phyloP scores from a whole-genome alignment of 2,113 vertebrate species.

The Nicator chloris region DNA sequence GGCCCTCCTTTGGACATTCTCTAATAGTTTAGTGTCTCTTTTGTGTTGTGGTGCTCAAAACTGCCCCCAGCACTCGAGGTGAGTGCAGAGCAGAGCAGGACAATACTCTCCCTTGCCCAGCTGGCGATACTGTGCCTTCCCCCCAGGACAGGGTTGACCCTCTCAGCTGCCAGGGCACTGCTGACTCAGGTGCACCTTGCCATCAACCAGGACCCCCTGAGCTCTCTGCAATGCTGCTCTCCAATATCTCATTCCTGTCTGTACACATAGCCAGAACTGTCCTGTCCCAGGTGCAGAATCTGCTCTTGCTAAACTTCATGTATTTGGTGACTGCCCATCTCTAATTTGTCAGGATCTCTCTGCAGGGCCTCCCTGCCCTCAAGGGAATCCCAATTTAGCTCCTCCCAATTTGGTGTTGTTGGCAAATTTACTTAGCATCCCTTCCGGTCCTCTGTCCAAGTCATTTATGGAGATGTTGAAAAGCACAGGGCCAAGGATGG shows the following conservation, averaged over 20 bases:
- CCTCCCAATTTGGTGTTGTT: not conserved
- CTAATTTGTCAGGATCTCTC: not conserved
- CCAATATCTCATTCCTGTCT: not conserved
- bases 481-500: not conserved
- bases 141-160: not conserved
- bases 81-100: not conserved
- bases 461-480: not conserved
- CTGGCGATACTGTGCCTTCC: fast-evolving
- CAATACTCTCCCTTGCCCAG: fast-evolving
- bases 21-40: not conserved
- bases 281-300: not conserved
- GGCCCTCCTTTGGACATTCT: not conserved
- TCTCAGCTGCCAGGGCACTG: not conserved
- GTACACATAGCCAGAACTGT: not conserved
- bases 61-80: fast-evolving
- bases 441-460: not conserved
- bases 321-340: not conserved
- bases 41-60: not conserved
- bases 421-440: not conserved
- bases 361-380: not conserved
- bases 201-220: not conserved
- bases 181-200: not conserved
- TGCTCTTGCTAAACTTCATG: not conserved
- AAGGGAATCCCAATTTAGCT: not conserved
- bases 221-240: not conserved